Evolutionary conservation across 1,140 invertebrate species (phyloP).

Genomic region (Coelopa frigida): DNA sequence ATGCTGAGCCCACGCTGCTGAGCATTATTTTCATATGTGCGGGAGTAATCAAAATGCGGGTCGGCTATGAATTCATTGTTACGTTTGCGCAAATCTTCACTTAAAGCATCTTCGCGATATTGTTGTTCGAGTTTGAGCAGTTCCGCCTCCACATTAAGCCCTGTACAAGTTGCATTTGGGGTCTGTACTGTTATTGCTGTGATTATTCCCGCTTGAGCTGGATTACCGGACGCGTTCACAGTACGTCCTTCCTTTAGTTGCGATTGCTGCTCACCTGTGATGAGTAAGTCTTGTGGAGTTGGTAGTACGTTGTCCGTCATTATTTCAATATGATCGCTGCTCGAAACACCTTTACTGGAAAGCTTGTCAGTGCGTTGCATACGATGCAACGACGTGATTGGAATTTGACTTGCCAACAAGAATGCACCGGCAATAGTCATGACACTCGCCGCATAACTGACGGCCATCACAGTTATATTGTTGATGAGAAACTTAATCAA

Average conservation of each 20-base stretch:
- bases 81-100: conserved; percentile 17
- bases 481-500: conserved; percentile 53
- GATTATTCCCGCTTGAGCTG: conserved; percentile 3
- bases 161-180: conserved; percentile 19
- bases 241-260: not conserved
- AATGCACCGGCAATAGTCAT: conserved; percentile 64
- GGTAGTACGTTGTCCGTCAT: no score
- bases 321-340: no score
- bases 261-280: no score
- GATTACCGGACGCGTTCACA: no score
- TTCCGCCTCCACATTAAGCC: conserved; percentile 32
- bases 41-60: conserved; percentile 6
- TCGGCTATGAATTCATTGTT: conserved; percentile 11
- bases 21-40: conserved; percentile 3
- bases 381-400: conserved; percentile 44
- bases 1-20: conserved; percentile 1
- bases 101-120: conserved; percentile 25
- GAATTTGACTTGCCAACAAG: conserved; percentile 54
- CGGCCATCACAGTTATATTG: conserved; percentile 58
- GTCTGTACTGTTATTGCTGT: not conserved
- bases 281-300: no score
- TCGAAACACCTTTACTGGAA: not conserved
- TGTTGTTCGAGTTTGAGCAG: conserved; percentile 25
- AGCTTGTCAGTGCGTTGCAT: not conserved
- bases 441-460: conserved; percentile 65